These are phyloP conservation scores for Ornithorhynchus anatinus DNA, from an alignment of 2,113 vertebrate genomes.

Conservation along the genomic window DNA sequence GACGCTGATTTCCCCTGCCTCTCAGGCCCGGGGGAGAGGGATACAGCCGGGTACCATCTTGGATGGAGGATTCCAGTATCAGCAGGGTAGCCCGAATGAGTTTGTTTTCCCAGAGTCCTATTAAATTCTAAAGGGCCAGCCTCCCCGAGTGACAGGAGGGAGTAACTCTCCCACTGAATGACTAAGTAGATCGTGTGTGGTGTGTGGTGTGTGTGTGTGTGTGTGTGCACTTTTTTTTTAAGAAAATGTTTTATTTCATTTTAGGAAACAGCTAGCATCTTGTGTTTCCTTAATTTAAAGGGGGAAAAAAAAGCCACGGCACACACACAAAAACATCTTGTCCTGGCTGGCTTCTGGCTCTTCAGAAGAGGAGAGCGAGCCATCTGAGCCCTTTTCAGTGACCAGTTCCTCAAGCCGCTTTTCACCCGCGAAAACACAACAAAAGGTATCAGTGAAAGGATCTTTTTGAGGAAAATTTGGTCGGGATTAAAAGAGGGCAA, in stretches of 20 bases:
- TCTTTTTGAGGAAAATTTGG: slow-evolving; percentile 76
- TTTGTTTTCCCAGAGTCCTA: neutral
- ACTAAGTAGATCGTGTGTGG: too few relatives aligned
- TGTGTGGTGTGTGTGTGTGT: neutral
- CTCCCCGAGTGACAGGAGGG: slow-evolving; percentile 1
- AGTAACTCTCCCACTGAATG: slow-evolving; percentile 44
- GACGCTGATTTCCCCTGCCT: too few relatives aligned
- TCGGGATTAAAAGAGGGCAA: slow-evolving; percentile 77
- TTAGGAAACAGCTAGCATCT: slow-evolving; percentile 60
- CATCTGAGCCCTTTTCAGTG: slow-evolving; percentile 61
- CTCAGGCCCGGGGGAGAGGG: too few relatives aligned
- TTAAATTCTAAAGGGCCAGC: slow-evolving; percentile 13
- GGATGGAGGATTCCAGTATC: too few relatives aligned
- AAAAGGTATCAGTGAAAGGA: slow-evolving; percentile 73
- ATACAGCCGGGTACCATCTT: too few relatives aligned
- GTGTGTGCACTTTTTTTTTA: slow-evolving; percentile 51
- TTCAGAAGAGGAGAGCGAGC: slow-evolving; percentile 59
- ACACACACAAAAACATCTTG: slow-evolving; percentile 50
- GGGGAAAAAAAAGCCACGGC: neutral
- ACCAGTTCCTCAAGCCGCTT: slow-evolving; percentile 60
- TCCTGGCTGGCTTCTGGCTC: slow-evolving; percentile 55
- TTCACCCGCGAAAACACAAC: slow-evolving; percentile 73
- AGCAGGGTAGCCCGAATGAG: too few relatives aligned
- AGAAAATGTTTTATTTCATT: slow-evolving; percentile 64
- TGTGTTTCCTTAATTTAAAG: slow-evolving; percentile 34